These are phyloP conservation scores for Biston betularia DNA, from an alignment of 2,888 invertebrate species.

Conservation along the genomic window DNA sequence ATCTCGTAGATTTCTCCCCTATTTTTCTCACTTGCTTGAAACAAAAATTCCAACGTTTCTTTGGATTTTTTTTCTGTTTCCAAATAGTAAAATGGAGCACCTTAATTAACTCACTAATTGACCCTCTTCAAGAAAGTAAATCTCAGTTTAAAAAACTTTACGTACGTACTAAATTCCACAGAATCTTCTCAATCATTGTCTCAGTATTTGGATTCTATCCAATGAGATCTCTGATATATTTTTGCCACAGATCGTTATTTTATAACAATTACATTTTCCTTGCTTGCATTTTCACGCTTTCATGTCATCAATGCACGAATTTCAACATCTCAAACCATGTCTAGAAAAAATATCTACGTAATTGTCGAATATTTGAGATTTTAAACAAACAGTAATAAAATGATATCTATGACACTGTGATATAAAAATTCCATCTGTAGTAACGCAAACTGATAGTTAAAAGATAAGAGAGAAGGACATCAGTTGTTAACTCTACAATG, in stretches of 20 bases:
- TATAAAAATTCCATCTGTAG: constrained; percentile 14
- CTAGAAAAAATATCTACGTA: constrained; percentile 3
- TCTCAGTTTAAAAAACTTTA: not conserved
- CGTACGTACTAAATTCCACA: not conserved
- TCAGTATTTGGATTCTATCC: constrained; percentile 5
- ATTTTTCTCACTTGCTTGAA: not conserved
- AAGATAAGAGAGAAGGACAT: constrained; percentile 29
- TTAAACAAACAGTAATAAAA: not conserved
- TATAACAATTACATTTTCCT: constrained; percentile 24
- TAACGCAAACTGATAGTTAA: constrained; percentile 28
- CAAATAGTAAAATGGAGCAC: not conserved
- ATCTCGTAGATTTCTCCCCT: constrained; percentile 12
- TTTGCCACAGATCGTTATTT: constrained; percentile 2
- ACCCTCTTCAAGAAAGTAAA: not conserved
- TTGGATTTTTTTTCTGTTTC: not conserved
- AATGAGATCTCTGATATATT: constrained; percentile 16
- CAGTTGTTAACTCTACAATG: constrained; percentile 7
- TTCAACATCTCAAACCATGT: constrained; percentile 49
- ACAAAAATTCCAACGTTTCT: not conserved
- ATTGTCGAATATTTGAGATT: not conserved
- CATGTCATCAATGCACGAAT: constrained; percentile 29
- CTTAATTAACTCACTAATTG: not conserved
- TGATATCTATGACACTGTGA: constrained; percentile 20
- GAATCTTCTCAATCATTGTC: not conserved
- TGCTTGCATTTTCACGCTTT: constrained; percentile 39